These are phyloP conservation scores for Selenia dentaria DNA, from an alignment of 2,888 invertebrate genomes.

Conservation along the genomic window DNA sequence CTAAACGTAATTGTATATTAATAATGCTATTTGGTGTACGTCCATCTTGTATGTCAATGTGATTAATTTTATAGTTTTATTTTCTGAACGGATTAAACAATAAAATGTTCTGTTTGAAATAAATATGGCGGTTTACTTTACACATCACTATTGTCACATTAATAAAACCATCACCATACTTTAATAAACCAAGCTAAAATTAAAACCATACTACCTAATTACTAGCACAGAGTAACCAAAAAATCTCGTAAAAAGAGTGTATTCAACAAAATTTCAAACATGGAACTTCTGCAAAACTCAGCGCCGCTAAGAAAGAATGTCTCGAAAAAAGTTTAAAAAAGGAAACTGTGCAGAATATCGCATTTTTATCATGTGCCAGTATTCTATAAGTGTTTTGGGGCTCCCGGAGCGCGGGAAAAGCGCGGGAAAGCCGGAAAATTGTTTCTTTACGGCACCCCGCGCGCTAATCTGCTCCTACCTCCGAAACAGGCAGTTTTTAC, in stretches of 20 bases:
- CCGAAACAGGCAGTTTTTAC: slow-evolving; percentile 38
- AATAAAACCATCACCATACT: too few relatives aligned
- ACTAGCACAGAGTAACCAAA: slow-evolving; percentile 12
- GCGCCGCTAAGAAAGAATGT: neutral
- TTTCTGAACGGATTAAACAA: slow-evolving; percentile 83
- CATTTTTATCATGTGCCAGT: slow-evolving; percentile 76
- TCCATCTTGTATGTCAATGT: slow-evolving; percentile 83
- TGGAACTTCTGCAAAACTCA: slow-evolving; percentile 10
- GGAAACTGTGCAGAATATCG: slow-evolving; percentile 45
- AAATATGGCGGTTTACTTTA: slow-evolving; percentile 62
- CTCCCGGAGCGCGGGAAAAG: slow-evolving; percentile 60
- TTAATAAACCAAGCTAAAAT: too few relatives aligned
- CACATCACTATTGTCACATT: slow-evolving; percentile 22
- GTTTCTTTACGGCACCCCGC: slow-evolving; percentile 81
- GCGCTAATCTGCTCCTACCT: slow-evolving; percentile 71
- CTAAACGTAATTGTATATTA: slow-evolving; percentile 71
- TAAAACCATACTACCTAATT: slow-evolving; percentile 7
- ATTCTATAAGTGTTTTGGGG: slow-evolving; percentile 62
- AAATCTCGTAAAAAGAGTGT: slow-evolving; percentile 12
- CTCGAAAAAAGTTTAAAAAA: slow-evolving; percentile 20
- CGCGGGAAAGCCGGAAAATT: slow-evolving; percentile 64
- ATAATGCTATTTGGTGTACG: slow-evolving; percentile 81
- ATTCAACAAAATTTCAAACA: slow-evolving; percentile 15
- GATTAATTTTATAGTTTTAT: slow-evolving; percentile 73
- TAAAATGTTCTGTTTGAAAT: slow-evolving; percentile 85